Percentiles rank a stretch among this genome's conserved stretches.
Evolutionary conservation across 2,888 invertebrate genomes (phyloP).

Genomic region (Pimpla rufipes): DNA sequence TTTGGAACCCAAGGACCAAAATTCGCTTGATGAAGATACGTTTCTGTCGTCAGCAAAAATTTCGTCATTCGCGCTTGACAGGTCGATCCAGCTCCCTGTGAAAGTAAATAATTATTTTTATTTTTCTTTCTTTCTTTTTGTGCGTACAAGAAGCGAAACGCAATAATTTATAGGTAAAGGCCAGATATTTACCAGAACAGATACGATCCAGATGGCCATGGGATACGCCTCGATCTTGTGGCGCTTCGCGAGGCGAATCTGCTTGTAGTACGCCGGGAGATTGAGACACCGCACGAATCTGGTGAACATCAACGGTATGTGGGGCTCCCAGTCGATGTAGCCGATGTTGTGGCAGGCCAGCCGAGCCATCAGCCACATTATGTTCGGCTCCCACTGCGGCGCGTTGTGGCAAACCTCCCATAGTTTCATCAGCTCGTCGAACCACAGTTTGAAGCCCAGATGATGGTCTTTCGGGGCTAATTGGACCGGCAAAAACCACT

Average conservation of each 20-base stretch:
- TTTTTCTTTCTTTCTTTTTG: neutral
- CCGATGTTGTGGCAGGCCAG: slow-evolving; percentile 92
- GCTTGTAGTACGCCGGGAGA: slow-evolving; percentile 92
- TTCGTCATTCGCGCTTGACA: slow-evolving; percentile 91
- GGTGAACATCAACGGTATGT: slow-evolving; percentile 92
- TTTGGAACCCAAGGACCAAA: slow-evolving; percentile 92
- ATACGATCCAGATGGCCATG: slow-evolving; percentile 86
- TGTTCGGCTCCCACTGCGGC: slow-evolving; percentile 89
- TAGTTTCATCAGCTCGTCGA: slow-evolving; percentile 91
- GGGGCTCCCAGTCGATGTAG: slow-evolving; percentile 94
- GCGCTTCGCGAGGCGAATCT: slow-evolving; percentile 87
- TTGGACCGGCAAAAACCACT: slow-evolving; percentile 92
- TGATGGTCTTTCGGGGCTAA: slow-evolving; percentile 88
- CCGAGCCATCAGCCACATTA: slow-evolving; percentile 91
- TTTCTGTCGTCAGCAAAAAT: slow-evolving; percentile 93
- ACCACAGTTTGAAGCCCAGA: slow-evolving; percentile 92
- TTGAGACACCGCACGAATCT: slow-evolving; percentile 91
- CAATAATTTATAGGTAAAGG: too few species aligned
- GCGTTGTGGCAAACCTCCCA: slow-evolving; percentile 93
- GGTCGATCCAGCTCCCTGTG: slow-evolving; percentile 89
- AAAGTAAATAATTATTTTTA: slow-evolving; percentile 64
- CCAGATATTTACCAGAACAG: slow-evolving; percentile 86
- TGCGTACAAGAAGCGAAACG: neutral
- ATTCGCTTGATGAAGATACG: slow-evolving; percentile 96
- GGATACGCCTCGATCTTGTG: slow-evolving; percentile 86